Conservation (phyloP, 2,888 invertebrate species). For the Drosophila paranaensis region DNA sequence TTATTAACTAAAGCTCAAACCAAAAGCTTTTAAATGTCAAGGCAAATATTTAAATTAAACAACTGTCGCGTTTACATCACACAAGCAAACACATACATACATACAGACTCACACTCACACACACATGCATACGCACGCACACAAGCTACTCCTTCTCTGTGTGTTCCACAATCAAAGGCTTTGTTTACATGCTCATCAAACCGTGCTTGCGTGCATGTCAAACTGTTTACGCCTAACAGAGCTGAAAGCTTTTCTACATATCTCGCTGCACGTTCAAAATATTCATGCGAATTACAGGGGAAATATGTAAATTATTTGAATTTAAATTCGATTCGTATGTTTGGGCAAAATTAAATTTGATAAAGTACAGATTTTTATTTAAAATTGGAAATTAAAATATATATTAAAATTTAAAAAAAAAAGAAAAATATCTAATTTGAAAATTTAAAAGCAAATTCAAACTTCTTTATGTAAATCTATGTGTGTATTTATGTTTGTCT, state of each 20-base stretch:
- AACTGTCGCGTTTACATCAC: constrained; percentile 25
- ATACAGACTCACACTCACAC: background rate
- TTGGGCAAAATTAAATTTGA: background rate
- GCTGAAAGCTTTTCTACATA: constrained; percentile 6
- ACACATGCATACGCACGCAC: constrained; percentile 4
- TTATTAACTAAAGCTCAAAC: constrained; percentile 14
- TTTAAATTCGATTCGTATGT: background rate
- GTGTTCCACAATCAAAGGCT: constrained; percentile 24
- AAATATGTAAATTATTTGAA: background rate
- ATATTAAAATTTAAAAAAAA: background rate
- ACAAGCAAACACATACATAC: constrained; percentile 11
- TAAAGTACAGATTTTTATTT: background rate
- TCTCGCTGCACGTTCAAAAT: background rate
- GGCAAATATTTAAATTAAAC: constrained; percentile 48
- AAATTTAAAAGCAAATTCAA: background rate
- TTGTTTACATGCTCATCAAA: constrained; percentile 44
- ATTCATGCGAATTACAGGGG: background rate
- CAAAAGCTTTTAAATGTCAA: constrained; percentile 30
- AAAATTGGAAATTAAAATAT: background rate
- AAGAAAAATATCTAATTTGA: background rate
- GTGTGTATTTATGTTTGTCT: background rate
- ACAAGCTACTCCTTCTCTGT: background rate
- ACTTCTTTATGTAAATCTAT: background rate
- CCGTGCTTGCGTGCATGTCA: constrained; percentile 38
- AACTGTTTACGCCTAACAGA: constrained; percentile 40